Evolutionary conservation across 2,113 vertebrate species (phyloP).

Genomic region (Telmatochromis bifrenatus): DNA sequence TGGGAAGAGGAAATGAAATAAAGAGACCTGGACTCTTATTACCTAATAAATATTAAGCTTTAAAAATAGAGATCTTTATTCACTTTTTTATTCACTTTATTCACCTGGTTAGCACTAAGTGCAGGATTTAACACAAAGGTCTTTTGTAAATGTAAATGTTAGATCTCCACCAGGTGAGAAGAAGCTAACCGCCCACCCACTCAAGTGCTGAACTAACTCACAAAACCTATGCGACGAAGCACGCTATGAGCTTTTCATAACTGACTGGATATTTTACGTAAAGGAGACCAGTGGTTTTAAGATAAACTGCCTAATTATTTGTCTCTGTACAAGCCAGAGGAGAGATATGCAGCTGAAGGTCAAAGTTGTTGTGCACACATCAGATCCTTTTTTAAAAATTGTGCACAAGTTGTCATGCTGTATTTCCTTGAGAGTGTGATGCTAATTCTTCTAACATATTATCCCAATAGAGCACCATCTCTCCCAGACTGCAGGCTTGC

Average conservation of each 20-base stretch:
- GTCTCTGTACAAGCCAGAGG: not conserved
- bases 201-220: not conserved
- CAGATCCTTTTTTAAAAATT: not conserved
- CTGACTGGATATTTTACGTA: not conserved
- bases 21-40: not conserved
- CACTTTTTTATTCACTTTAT: not conserved
- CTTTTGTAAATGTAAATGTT: not conserved
- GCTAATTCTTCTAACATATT: not conserved
- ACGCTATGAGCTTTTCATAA: not conserved
- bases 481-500: not conserved
- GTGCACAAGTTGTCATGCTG: not conserved
- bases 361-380: not conserved
- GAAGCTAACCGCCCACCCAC: fast-evolving
- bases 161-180: not conserved
- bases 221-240: not conserved
- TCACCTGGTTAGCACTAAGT: not conserved
- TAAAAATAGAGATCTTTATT: not conserved
- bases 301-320: not conserved
- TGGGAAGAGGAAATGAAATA: not conserved
- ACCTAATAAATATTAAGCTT: not conserved
- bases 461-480: not conserved
- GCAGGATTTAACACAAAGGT: not conserved
- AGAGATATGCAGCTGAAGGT: not conserved
- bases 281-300: not conserved
- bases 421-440: not conserved